A percentile compares a stretch with the other conserved stretches of the same genome.
Evolutionary conservation across 2,888 invertebrate species (phyloP).

Genomic region (Synanthedon tipuliformis): DNA sequence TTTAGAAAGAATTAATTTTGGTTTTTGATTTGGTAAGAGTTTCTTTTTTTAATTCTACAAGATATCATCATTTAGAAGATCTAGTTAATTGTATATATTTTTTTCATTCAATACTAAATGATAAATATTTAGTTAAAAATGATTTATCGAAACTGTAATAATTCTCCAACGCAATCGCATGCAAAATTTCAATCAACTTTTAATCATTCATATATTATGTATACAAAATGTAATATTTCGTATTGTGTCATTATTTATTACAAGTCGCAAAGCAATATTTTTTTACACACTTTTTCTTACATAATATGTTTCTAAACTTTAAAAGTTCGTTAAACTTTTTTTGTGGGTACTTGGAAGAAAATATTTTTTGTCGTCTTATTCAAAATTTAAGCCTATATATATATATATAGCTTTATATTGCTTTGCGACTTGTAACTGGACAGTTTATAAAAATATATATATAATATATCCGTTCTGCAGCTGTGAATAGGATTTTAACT

Average conservation of each 20-base stretch:
- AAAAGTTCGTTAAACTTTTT: too few relatives aligned
- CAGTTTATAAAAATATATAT: conserved; percentile 43
- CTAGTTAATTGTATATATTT: conserved; percentile 16
- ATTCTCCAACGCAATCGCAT: conserved; percentile 20
- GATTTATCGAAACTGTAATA: conserved; percentile 9
- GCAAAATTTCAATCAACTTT: conserved; percentile 40
- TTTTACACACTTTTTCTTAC: too few relatives aligned
- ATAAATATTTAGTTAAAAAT: conserved; percentile 21
- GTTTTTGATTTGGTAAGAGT: conserved; percentile 5
- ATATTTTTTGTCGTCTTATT: neutral
- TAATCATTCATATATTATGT: conserved; percentile 22
- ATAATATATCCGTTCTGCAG: conserved; percentile 59
- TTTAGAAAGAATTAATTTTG: conserved; percentile 5
- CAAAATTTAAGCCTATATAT: too few relatives aligned
- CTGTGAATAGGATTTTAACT: conserved; percentile 52
- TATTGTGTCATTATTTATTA: too few relatives aligned
- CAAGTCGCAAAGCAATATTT: too few relatives aligned
- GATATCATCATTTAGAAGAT: neutral
- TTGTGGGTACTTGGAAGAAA: too few relatives aligned
- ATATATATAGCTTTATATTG: too few relatives aligned
- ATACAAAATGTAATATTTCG: conserved; percentile 8
- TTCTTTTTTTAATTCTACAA: neutral
- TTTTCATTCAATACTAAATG: conserved; percentile 14
- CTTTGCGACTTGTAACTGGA: conserved; percentile 20
- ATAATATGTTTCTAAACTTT: too few relatives aligned